Evolutionary conservation across 2,113 vertebrate genomes (phyloP).

Genomic region (Prionailurus bengalensis): DNA sequence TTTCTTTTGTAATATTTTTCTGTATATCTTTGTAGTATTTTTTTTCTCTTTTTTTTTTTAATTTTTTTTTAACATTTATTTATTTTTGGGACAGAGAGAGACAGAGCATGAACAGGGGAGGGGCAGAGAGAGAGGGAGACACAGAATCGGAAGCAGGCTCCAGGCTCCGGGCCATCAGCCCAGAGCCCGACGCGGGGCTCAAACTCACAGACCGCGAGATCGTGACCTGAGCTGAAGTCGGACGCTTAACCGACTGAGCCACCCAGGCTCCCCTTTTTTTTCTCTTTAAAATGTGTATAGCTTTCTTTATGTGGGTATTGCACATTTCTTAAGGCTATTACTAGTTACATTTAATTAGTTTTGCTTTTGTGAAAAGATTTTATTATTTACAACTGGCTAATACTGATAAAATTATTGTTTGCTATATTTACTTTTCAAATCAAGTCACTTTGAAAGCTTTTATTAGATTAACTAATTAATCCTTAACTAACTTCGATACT

Average conservation of each 20-base stretch:
- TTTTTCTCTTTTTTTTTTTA: background rate
- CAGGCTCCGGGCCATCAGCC: no score
- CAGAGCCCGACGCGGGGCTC: no score
- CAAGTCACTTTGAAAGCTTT: background rate
- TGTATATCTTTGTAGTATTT: background rate
- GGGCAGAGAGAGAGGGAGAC: no score
- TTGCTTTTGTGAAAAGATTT: background rate
- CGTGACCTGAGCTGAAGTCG: no score
- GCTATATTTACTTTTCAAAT: constrained; percentile 10
- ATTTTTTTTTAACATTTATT: no score
- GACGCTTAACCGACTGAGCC: no score
- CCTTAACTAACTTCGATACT: constrained; percentile 3
- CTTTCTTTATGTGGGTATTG: background rate
- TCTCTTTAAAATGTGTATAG: constrained; percentile 18
- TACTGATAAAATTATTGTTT: background rate
- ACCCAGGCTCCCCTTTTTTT: background rate
- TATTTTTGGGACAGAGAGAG: no score
- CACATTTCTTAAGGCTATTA: background rate
- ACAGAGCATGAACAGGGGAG: no score
- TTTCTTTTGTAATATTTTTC: constrained; percentile 7
- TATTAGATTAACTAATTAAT: background rate
- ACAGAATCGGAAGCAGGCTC: no score
- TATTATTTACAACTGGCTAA: background rate
- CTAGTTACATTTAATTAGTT: background rate
- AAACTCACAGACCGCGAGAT: no score